Evolutionary conservation across 2,888 invertebrate species (phyloP).

Genomic region (Clistopyga incitator): DNA sequence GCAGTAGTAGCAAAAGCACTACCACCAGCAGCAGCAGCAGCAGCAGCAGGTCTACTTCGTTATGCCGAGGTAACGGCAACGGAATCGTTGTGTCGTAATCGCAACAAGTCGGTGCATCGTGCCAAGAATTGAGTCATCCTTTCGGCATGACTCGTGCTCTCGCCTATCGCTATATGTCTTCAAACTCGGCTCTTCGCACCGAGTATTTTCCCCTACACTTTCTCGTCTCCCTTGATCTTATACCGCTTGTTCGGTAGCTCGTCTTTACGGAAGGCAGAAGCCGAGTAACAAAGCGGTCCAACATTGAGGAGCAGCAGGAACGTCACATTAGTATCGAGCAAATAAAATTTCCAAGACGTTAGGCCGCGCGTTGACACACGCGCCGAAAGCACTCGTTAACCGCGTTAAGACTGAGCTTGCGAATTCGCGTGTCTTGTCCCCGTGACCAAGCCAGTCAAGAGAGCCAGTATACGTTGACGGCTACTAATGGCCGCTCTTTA

Average conservation of each 20-base stretch:
- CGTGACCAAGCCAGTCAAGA: not conserved
- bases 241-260: not conserved
- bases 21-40: constrained; percentile 3
- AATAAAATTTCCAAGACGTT: not conserved
- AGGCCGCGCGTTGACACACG: not conserved
- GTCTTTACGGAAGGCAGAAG: not conserved
- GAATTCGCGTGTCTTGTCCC: constrained; percentile 35
- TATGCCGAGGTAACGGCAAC: constrained; percentile 43
- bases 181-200: constrained; percentile 41
- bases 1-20: constrained; percentile 3
- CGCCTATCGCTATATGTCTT: constrained; percentile 34
- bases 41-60: constrained; percentile 55
- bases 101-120: constrained; percentile 69
- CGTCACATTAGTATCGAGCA: not conserved
- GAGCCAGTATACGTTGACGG: constrained; percentile 19
- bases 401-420: constrained; percentile 5
- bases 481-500: constrained; percentile 46
- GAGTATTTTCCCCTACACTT: constrained; percentile 12
- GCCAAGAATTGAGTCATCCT: constrained; percentile 80
- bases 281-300: constrained; percentile 15
- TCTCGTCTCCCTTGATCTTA: constrained; percentile 20
- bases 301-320: constrained; percentile 32
- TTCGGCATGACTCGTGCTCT: constrained; percentile 60
- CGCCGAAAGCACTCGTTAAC: constrained; percentile 14
- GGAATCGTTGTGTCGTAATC: constrained; percentile 70